These are phyloP conservation scores for Drosophila tani DNA, from an alignment of 1,140 invertebrate genomes.

Conservation along the genomic window DNA sequence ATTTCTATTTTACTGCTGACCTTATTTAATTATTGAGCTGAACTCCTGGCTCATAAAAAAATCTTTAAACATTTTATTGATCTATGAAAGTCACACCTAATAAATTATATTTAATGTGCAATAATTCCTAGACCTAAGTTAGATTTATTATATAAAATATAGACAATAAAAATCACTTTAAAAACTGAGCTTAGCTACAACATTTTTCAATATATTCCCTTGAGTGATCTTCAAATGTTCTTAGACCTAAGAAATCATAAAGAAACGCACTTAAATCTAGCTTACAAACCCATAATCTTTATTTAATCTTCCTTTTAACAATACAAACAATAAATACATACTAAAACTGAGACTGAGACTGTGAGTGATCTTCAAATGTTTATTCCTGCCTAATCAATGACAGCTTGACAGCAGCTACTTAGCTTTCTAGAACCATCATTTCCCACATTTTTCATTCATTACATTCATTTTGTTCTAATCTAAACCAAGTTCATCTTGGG, in stretches of 20 bases:
- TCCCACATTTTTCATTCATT: slow-evolving; percentile 16
- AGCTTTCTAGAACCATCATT: slow-evolving; percentile 1
- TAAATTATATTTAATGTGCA: neutral
- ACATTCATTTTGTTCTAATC: slow-evolving; percentile 3
- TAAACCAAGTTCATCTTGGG: slow-evolving; percentile 35
- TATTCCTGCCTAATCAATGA: slow-evolving; percentile 9
- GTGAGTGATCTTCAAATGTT: slow-evolving; percentile 8
- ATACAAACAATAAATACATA: neutral
- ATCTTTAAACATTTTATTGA: neutral
- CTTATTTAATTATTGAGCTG: neutral
- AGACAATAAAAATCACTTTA: no score
- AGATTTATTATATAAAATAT: no score
- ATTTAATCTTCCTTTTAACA: neutral
- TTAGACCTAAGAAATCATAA: neutral
- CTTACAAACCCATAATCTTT: neutral
- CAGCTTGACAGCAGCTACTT: slow-evolving; percentile 18
- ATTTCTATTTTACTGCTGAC: neutral
- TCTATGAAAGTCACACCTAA: neutral
- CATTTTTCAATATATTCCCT: neutral
- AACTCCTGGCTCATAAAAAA: neutral
- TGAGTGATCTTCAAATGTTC: neutral
- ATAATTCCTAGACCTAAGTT: neutral
- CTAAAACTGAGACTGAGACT: slow-evolving; percentile 2
- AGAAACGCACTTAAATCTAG: neutral
- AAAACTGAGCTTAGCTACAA: neutral